Evolutionary conservation across 2,113 vertebrate species (phyloP), one percentile per base, ranked within the genome.

Genomic region (Megatriorchis doriae): DNA sequence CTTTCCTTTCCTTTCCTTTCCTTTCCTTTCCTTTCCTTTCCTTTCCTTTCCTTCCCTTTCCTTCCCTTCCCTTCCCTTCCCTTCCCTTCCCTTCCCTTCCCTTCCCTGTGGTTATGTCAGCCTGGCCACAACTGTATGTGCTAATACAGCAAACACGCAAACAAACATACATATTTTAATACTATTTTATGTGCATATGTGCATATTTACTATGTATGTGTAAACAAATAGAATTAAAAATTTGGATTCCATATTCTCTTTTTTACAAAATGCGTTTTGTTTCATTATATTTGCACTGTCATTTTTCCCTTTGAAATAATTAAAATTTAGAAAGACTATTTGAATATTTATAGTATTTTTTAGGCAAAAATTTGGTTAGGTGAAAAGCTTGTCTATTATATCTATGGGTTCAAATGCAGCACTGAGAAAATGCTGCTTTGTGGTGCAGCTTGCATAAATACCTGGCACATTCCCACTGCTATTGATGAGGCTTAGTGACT

Each of bases 371-470:
- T 13, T 36, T 80, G 7, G 8, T 21, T 66, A 12, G 0, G 7
- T 50, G 45, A 26, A 52, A 88, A 45, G 1, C 53, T 88, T 48
- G 3, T 52, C 17, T 65, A 29, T 3, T 82, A 6, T 18, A 31
- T 42, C 48, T 91, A 31, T 55, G 55, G 43, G 90, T 92, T 95
- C 72, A 96, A 79, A 92, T 32, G 53, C 40, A 94, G 16, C 67
- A 72, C 87, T 95, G 74, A 93, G 86, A 96, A 97, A 96, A 47
- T 22, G 87, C 16, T 71, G 48, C 77, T 96, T 88, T 90, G 82
- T 88, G 86, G 73, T 91, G 26, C n/a, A 82, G 50, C 85, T 97
- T 97, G 86, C 72, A 90, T 68, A 93, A 96, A 79, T 91, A 61
- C 6, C 48, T 84, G 73, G 25, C 36, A 9, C 56, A 61, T 66